Base-by-base conservation (phyloP, 2,888 invertebrate genomes). In the Folsomia candida region DNA sequence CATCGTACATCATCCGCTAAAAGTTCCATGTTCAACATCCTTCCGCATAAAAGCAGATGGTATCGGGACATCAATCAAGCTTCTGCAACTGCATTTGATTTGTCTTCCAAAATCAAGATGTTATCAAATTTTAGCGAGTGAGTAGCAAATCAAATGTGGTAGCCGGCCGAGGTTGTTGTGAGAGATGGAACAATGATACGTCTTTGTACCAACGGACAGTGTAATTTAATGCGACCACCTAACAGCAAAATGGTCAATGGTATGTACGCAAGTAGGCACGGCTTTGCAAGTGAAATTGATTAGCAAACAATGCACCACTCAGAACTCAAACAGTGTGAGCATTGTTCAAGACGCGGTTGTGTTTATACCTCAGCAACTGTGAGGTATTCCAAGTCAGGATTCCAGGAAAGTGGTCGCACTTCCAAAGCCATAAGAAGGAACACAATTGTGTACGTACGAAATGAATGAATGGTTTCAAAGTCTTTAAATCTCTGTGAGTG, bases 11-110 rank as follows among this genome's bases (percentile, higher is more conserved):
- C 6, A 14, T 20, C 20, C 54, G n/a, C 54, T 54, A 20, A 54
- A 54, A 54, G 11, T 54, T 22, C 20, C 54, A 54, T 54, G 37
- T 37, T 37, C 6, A 37, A 37, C 37, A 37, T 37, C 37, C 14
- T 14, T 37, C 37, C 37, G 37, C 37, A 9, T 37, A 37, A 37
- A 37, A 37, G 37, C 4, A 37, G 37, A 37, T 37, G 37, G 6
- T 37, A 54, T 54, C 54, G n/a, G 4, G 20, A 54, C 54, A 54
- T 54, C 54, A 54, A 54, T 54, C 54, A 54, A 54, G 54, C 54
- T 54, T 54, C 54, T 54, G 54, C 54, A 37, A 37, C 37, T 37
- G 37, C 4, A 54, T 54, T 54, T 54, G 20, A 54, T 54, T 54
- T 54, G 37, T 37, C 37, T 37, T 37, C 37, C n/a, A 14, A 6